These are phyloP conservation scores for Anguilla obscura DNA, from an alignment of 2,797 vertebrate species.

Conservation along the genomic window DNA sequence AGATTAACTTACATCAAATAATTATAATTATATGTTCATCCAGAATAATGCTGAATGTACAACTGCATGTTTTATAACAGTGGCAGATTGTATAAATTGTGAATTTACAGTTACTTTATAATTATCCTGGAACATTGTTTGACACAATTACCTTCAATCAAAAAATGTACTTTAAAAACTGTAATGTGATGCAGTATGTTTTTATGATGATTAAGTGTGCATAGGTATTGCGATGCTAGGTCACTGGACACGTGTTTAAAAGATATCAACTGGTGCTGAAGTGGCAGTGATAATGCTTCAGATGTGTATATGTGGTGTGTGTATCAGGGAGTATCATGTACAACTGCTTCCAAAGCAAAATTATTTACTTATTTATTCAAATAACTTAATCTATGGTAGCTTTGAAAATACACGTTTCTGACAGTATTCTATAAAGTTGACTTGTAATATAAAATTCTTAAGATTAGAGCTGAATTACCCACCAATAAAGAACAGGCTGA, in stretches of 20 bases:
- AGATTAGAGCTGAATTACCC: conserved; percentile 11
- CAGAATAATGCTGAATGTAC: not conserved
- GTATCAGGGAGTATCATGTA: not conserved
- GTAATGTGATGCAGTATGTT: not conserved
- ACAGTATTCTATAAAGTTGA: not conserved
- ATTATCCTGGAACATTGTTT: not conserved
- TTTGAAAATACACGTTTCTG: not conserved
- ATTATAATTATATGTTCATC: conserved; percentile 5
- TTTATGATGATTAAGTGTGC: not conserved
- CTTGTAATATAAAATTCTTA: not conserved
- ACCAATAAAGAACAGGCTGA: conserved; percentile 16
- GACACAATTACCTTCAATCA: not conserved
- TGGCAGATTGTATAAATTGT: not conserved
- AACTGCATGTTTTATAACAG: not conserved
- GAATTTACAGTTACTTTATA: not conserved
- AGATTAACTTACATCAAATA: not conserved
- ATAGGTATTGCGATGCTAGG: not conserved
- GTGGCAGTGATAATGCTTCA: not conserved
- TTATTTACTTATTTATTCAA: not conserved
- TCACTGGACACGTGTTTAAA: not conserved
- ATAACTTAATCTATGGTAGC: not conserved
- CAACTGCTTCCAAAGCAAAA: not conserved
- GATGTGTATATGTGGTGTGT: not conserved
- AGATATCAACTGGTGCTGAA: not conserved
- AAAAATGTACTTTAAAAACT: not conserved